Conservation (phyloP, 2,888 invertebrate species). For the Hirtodrosophila duncani region DNA sequence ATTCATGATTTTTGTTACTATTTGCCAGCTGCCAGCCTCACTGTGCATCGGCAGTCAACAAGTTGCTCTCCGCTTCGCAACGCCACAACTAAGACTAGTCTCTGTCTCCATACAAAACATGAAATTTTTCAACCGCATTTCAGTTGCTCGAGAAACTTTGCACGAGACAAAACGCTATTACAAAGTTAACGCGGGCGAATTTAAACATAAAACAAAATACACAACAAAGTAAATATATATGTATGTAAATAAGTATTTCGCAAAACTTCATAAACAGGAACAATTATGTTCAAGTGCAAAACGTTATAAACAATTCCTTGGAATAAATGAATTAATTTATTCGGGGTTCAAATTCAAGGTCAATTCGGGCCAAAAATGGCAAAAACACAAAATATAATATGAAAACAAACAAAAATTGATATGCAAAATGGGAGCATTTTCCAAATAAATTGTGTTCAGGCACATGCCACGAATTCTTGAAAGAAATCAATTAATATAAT, state of each 20-base stretch:
- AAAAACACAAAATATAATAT: constrained; percentile 2
- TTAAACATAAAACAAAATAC: constrained; percentile 26
- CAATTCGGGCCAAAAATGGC: constrained; percentile 1
- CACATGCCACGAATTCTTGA: too few relatives aligned
- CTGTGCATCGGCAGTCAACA: too few relatives aligned
- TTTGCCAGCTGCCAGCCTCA: too few relatives aligned
- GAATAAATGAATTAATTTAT: too few relatives aligned
- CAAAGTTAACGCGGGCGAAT: constrained; percentile 35
- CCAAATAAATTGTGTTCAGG: constrained; percentile 9
- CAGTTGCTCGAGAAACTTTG: constrained; percentile 65
- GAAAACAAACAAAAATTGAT: too few relatives aligned
- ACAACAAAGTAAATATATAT: constrained; percentile 31
- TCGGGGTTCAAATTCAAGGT: constrained; percentile 24
- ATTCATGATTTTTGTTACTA: too few relatives aligned
- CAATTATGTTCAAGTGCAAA: too few relatives aligned
- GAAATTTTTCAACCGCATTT: constrained; percentile 42
- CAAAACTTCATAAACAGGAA: too few relatives aligned
- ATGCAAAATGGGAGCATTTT: neutral
- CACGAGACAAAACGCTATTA: constrained; percentile 52
- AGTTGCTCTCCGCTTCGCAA: constrained; percentile 1
- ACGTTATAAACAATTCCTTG: neutral
- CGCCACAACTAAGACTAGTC: constrained; percentile 4
- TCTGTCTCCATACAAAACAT: constrained; percentile 21
- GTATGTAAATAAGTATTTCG: too few relatives aligned
- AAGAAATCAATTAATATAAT: constrained; percentile 6